Conservation (phyloP, 2,797 vertebrate genomes). For the Okamejei kenojei region DNA sequence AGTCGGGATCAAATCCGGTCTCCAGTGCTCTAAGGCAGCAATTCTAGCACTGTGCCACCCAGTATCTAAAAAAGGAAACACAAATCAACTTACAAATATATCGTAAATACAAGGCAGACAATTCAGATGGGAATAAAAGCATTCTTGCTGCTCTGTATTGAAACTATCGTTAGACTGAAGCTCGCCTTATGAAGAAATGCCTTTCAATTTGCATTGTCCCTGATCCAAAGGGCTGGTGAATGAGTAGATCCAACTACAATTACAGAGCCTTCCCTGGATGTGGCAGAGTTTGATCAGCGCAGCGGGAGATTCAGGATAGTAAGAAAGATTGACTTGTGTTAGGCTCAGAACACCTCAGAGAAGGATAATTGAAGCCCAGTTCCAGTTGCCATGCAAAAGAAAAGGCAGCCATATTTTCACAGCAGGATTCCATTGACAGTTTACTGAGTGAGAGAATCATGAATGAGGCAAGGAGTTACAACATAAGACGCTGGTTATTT, state of each 20-base stretch:
- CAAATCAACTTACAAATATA: background rate
- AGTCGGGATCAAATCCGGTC: no score
- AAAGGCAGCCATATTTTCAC: background rate
- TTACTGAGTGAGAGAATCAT: no score
- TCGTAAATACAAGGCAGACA: background rate
- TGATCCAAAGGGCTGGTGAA: background rate
- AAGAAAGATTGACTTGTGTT: background rate
- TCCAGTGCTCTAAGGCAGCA: no score
- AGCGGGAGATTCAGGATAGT: background rate
- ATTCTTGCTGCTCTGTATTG: background rate
- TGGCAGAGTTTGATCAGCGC: background rate
- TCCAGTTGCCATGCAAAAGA: background rate
- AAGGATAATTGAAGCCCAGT: background rate
- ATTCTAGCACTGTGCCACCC: background rate
- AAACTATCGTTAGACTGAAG: background rate
- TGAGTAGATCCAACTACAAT: background rate
- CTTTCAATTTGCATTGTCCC: constrained; percentile 2
- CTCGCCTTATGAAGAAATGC: background rate
- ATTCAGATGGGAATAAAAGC: background rate
- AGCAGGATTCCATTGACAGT: background rate
- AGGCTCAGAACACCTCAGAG: background rate
- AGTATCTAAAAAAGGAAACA: background rate
- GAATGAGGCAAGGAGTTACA: no score
- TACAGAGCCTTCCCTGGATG: background rate
- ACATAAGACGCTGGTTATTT: no score